Percentiles rank a stretch among this genome's conserved stretches.
These are phyloP conservation scores for Gasterosteus nipponicus DNA, from an alignment of 2,113 vertebrate genomes.

Conservation along the genomic window DNA sequence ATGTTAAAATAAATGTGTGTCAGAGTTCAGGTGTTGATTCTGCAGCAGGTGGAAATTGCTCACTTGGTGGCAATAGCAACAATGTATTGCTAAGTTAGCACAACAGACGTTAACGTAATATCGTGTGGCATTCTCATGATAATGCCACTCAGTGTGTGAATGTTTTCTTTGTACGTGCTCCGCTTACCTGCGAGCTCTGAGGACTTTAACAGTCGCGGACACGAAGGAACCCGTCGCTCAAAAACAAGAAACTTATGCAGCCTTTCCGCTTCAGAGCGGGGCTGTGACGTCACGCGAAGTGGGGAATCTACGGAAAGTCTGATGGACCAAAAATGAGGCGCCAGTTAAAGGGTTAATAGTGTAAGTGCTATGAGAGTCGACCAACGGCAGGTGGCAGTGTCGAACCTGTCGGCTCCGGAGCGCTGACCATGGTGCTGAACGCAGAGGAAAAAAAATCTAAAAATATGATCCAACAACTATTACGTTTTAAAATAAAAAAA, in stretches of 20 bases:
- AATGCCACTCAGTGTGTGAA: accelerated
- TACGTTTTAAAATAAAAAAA: background rate
- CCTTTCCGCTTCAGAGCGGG: background rate
- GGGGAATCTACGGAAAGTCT: constrained; percentile 19
- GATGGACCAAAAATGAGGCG: constrained; percentile 5
- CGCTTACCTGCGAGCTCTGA: background rate
- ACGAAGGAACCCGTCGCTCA: background rate
- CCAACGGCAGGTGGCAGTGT: constrained; percentile 74
- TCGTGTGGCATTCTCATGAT: background rate
- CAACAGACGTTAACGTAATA: background rate
- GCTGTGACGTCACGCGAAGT: constrained; percentile 22
- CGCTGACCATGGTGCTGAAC: constrained; percentile 43
- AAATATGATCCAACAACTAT: background rate
- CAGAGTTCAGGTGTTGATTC: background rate
- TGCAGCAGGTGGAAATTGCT: background rate
- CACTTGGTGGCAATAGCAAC: background rate
- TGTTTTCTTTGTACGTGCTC: accelerated
- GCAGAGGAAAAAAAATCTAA: background rate
- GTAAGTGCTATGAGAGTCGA: background rate
- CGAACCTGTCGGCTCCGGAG: background rate
- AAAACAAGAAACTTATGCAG: background rate
- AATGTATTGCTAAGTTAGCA: background rate
- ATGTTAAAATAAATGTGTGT: background rate
- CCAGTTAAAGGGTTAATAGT: background rate
- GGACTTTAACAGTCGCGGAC: accelerated